These are phyloP conservation scores for Microtus richardsoni DNA, from an alignment of 2,113 vertebrate species.

Conservation along the genomic window DNA sequence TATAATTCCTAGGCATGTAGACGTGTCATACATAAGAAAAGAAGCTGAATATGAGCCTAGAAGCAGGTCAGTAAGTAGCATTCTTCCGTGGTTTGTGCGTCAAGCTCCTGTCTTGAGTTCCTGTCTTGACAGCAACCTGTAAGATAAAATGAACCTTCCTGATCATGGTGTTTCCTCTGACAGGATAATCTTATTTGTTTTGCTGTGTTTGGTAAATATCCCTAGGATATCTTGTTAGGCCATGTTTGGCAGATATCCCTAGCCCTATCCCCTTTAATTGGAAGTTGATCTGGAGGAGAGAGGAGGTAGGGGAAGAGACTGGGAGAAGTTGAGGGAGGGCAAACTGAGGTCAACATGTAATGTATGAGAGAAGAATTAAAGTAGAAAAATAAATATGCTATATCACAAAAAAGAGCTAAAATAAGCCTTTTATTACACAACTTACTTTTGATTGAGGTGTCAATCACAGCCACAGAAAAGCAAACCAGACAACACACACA, in stretches of 20 bases:
- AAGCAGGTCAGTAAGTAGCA: background rate
- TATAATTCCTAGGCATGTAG: background rate
- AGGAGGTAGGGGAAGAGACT: no score
- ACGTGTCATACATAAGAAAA: background rate
- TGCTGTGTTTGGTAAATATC: no score
- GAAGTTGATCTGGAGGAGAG: no score
- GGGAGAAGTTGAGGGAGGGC: no score
- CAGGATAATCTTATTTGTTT: no score
- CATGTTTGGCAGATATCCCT: no score
- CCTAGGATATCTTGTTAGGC: no score
- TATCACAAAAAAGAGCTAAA: background rate
- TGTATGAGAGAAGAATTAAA: no score
- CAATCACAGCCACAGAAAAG: background rate
- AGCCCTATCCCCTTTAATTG: no score
- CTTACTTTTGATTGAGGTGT: background rate
- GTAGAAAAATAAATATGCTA: no score
- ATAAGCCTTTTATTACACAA: background rate
- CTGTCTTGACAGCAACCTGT: no score
- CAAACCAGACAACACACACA: background rate
- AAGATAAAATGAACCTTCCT: background rate
- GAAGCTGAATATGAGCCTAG: background rate
- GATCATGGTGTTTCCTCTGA: rapidly evolving
- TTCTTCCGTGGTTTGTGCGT: background rate
- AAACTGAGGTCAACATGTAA: no score
- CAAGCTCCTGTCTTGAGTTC: background rate